Percentiles rank a stretch among this genome's conserved stretches.
Conservation (phyloP, 2,113 vertebrate species). For the Corynorhinus townsendii region DNA sequence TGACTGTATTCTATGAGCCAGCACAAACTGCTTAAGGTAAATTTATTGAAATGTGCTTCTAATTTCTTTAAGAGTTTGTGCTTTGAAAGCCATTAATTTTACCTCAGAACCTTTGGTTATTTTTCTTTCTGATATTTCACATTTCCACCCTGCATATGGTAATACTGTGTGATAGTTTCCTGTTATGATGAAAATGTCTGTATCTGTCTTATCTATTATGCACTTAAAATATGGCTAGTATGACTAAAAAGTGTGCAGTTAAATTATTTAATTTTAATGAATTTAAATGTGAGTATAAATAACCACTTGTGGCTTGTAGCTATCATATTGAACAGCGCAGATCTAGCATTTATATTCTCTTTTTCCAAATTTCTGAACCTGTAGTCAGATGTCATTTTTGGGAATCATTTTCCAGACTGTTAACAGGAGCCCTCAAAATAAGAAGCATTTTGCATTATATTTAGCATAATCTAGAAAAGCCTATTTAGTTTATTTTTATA, state of each 20-base stretch:
- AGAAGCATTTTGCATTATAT: neutral
- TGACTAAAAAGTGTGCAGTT: neutral
- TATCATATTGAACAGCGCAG: neutral
- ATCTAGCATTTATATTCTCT: neutral
- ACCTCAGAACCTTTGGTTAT: neutral
- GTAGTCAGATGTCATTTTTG: neutral
- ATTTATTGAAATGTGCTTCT: constrained; percentile 31
- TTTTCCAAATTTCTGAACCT: neutral
- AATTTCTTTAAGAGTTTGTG: neutral
- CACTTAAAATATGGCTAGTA: neutral
- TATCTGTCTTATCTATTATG: neutral
- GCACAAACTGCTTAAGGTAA: neutral
- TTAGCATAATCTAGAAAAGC: neutral
- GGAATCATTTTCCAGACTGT: neutral
- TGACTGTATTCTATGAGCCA: neutral
- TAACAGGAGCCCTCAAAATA: neutral
- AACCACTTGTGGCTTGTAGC: neutral
- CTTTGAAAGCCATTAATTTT: constrained; percentile 34
- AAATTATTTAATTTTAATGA: neutral
- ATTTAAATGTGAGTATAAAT: neutral
- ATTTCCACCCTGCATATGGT: neutral
- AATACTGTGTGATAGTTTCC: neutral
- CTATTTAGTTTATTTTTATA: neutral
- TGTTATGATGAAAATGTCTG: neutral
- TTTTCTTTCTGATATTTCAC: constrained; percentile 1